A percentile compares a stretch with the other conserved stretches of the same genome.
phyloP scores from a whole-genome alignment of 2,113 vertebrate species.

The Indicator indicator region DNA sequence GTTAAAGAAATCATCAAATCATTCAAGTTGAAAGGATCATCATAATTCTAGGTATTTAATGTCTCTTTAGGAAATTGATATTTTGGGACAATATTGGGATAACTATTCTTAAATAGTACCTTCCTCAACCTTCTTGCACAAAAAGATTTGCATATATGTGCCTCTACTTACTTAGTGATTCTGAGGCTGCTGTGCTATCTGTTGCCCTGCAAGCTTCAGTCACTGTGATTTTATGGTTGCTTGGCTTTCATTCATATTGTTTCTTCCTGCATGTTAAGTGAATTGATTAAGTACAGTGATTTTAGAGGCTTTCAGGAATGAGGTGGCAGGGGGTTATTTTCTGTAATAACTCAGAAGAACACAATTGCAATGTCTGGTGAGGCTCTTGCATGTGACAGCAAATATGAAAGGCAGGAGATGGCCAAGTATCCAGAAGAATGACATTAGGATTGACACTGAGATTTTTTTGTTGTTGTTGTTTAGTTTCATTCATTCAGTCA shows the following conservation, averaged over 20 bases:
- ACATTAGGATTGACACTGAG: background rate
- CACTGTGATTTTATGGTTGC: background rate
- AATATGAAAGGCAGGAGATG: background rate
- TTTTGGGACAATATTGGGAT: background rate
- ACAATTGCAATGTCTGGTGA: background rate
- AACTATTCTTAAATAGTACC: background rate
- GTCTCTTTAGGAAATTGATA: background rate
- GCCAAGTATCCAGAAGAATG: background rate
- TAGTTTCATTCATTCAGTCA: constrained; percentile 8
- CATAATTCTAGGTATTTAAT: background rate
- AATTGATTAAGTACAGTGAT: background rate
- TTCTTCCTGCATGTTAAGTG: background rate
- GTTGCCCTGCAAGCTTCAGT: background rate
- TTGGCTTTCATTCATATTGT: background rate
- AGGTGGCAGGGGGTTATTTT: background rate
- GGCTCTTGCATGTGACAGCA: background rate
- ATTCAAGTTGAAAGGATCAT: background rate
- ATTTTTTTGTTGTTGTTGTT: background rate
- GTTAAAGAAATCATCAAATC: background rate
- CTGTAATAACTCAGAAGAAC: background rate
- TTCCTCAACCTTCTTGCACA: background rate
- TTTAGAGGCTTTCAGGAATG: background rate
- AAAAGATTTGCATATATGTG: background rate
- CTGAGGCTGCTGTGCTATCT: background rate
- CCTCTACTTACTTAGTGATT: background rate